Conservation (phyloP, 1,140 invertebrate genomes). For the Dendroctonus ponderosae region DNA sequence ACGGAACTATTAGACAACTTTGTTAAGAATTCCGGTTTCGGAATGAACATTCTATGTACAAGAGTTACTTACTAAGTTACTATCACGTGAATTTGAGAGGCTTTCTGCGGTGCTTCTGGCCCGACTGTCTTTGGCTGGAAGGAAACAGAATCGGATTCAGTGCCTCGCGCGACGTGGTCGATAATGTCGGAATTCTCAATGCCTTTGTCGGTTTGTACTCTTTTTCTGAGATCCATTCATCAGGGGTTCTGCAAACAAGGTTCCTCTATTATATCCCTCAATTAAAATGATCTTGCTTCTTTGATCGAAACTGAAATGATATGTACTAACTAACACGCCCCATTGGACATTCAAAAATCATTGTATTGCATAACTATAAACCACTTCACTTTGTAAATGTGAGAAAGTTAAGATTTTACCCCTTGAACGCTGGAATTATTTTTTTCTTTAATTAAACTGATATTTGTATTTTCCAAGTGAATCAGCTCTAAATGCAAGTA, state of each 20-base stretch:
- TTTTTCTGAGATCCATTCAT: constrained; percentile 63
- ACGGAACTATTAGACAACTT: background rate
- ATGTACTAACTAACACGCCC: too few species aligned
- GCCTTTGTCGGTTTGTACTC: constrained; percentile 56
- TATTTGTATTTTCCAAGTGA: too few species aligned
- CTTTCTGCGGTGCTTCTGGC: constrained; percentile 40
- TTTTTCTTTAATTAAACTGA: too few species aligned
- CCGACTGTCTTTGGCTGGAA: constrained; percentile 7
- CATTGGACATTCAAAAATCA: too few species aligned
- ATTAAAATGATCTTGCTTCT: too few species aligned
- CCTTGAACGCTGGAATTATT: too few species aligned
- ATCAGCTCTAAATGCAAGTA: too few species aligned
- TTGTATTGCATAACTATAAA: too few species aligned
- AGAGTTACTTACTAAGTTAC: constrained; percentile 17
- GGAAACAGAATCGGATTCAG: constrained; percentile 48
- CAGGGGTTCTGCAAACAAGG: constrained; percentile 54
- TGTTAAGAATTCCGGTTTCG: background rate
- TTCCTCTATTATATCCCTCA: background rate
- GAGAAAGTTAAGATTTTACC: too few species aligned
- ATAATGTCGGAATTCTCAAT: constrained; percentile 55
- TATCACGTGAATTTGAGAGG: constrained; percentile 43
- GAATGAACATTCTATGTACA: constrained; percentile 7
- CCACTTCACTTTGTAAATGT: too few species aligned
- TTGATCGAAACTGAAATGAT: too few species aligned
- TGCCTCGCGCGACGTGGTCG: constrained; percentile 50